phyloP scores from a whole-genome alignment of 2,113 vertebrate genomes.

The Saguinus imperator region DNA sequence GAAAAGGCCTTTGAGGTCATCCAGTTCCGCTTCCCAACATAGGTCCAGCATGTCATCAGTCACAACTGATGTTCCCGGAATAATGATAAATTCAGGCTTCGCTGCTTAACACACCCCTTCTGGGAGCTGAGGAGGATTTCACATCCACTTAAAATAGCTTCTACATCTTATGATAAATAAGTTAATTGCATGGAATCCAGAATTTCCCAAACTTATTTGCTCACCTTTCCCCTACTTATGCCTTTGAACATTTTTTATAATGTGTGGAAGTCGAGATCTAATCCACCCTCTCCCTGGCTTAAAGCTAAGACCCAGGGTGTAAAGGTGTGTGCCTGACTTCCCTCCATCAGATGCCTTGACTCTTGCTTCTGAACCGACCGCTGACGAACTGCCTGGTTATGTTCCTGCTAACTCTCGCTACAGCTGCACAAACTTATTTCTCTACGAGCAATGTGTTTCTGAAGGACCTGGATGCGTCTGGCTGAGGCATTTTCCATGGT shows the following conservation, averaged over 20 bases:
- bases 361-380: neutral
- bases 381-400: accelerated
- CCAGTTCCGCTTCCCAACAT: accelerated
- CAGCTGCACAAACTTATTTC: neutral
- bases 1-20: neutral
- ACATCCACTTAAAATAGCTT: neutral
- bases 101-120: accelerated
- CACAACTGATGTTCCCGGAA: neutral
- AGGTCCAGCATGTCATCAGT: accelerated
- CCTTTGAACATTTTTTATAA: neutral
- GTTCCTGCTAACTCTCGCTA: accelerated
- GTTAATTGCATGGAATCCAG: neutral
- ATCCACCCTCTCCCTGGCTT: accelerated
- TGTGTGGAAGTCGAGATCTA: neutral
- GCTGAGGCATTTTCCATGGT: accelerated
- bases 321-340: neutral
- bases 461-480: neutral
- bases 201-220: neutral
- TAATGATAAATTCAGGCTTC: accelerated
- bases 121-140: neutral
- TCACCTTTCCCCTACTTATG: accelerated
- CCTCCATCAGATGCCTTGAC: accelerated
- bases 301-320: neutral
- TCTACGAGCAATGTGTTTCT: accelerated
- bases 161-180: neutral